phyloP scores from a whole-genome alignment of 2,113 vertebrate species.

The Speoplatyrhinus poulsoni region DNA sequence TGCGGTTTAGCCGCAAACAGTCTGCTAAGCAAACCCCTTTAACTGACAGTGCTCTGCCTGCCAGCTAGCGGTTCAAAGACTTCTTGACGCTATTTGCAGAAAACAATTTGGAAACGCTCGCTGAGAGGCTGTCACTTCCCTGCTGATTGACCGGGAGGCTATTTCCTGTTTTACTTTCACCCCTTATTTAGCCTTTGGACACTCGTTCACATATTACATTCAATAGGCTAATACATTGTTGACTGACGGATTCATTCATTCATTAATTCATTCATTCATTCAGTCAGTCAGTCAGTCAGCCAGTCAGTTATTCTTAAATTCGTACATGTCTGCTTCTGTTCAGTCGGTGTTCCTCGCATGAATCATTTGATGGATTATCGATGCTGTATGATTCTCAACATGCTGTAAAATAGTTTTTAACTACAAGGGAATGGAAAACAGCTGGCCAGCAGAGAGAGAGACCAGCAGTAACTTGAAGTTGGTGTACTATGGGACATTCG shows the following conservation, averaged over 20 bases:
- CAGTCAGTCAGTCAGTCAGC: neutral
- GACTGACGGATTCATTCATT: neutral
- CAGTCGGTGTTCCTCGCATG: too few relatives aligned
- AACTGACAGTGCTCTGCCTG: constrained; percentile 55
- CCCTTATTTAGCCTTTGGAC: constrained; percentile 2
- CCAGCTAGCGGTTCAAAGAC: constrained; percentile 54
- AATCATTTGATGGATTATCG: neutral
- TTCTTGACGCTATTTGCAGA: constrained; percentile 66
- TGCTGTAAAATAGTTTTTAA: neutral
- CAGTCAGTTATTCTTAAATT: neutral
- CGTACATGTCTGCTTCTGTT: neutral
- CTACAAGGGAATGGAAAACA: constrained; percentile 38
- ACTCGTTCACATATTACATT: too few relatives aligned
- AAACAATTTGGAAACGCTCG: constrained; percentile 28
- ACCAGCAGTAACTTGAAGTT: neutral
- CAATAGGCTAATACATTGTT: too few relatives aligned
- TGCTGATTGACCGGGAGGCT: constrained; percentile 29
- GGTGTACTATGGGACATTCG: too few relatives aligned
- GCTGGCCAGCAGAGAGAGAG: constrained; percentile 37
- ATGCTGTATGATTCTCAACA: constrained; percentile 7
- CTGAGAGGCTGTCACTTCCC: constrained; percentile 37
- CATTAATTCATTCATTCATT: neutral
- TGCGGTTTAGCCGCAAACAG: constrained; percentile 28
- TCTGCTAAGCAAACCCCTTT: constrained; percentile 28
- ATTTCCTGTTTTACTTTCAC: constrained; percentile 20